Evolutionary conservation across 2,888 invertebrate genomes (phyloP).

Genomic region (Drosophila robusta): DNA sequence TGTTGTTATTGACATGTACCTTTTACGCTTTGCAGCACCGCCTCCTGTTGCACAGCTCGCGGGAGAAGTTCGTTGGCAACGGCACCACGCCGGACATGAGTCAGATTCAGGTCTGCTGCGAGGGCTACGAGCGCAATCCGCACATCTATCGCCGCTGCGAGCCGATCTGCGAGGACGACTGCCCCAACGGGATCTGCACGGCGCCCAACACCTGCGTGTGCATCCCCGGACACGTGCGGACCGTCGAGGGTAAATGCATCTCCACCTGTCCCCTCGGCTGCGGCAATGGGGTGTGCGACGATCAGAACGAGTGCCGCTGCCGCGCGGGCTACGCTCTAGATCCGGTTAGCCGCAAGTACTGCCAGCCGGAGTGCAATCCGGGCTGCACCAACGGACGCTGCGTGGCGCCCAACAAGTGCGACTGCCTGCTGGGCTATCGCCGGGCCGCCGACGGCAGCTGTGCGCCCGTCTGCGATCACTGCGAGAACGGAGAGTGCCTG

Average conservation of each 20-base stretch:
- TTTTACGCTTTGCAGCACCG: constrained; percentile 68
- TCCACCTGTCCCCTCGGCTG: constrained; percentile 90
- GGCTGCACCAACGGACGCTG: constrained; percentile 80
- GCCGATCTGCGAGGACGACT: constrained; percentile 85
- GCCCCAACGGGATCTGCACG: constrained; percentile 86
- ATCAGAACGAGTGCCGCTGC: constrained; percentile 80
- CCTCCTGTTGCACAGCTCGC: constrained; percentile 75
- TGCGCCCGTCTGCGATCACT: constrained; percentile 84
- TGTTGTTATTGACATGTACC: no score
- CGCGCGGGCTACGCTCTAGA: constrained; percentile 83
- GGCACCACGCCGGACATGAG: constrained; percentile 87
- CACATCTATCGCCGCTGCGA: constrained; percentile 80
- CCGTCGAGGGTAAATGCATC: constrained; percentile 86
- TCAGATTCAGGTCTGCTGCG: constrained; percentile 89
- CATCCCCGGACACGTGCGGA: constrained; percentile 84
- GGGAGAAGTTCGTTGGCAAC: constrained; percentile 76
- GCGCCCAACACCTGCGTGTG: constrained; percentile 86
- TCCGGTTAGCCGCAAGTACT: constrained; percentile 76
- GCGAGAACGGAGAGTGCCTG: constrained; percentile 87
- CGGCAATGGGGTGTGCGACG: constrained; percentile 86
- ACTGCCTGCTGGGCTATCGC: constrained; percentile 74
- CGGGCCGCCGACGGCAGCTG: constrained; percentile 76
- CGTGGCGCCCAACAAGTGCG: constrained; percentile 81
- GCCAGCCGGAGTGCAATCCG: constrained; percentile 79
- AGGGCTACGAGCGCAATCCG: constrained; percentile 87